phyloP scores from a whole-genome alignment of 2,888 invertebrate species.

The Augiades crinisus region DNA sequence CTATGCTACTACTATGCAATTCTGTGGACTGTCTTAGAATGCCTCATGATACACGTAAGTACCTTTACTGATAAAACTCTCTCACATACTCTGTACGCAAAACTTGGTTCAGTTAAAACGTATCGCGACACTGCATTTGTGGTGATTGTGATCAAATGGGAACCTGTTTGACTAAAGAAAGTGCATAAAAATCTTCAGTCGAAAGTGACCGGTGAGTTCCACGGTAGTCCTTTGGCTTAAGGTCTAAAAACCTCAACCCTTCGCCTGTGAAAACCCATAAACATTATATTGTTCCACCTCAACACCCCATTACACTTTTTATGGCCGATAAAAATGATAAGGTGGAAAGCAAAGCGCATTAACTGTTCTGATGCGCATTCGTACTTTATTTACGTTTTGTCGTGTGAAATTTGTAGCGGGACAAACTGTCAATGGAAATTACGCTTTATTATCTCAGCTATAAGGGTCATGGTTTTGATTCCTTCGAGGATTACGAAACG shows the following conservation, averaged over 20 bases:
- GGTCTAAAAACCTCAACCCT: conserved; percentile 4
- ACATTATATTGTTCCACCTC: conserved; percentile 24
- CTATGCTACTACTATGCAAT: too few relatives aligned
- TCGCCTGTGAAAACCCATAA: conserved; percentile 24
- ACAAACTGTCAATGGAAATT: not conserved
- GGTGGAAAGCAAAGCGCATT: conserved; percentile 37
- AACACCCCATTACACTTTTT: conserved; percentile 34
- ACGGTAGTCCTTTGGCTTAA: conserved; percentile 1
- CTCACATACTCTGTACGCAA: not conserved
- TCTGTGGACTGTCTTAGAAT: not conserved
- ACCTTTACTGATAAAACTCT: too few relatives aligned
- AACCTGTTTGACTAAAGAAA: conserved; percentile 13
- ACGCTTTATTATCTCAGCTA: not conserved
- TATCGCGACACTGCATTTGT: not conserved
- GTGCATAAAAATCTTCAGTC: conserved; percentile 20
- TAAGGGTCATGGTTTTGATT: not conserved
- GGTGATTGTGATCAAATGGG: conserved; percentile 14
- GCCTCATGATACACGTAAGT: not conserved
- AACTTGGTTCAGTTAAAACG: conserved; percentile 2
- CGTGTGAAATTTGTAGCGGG: conserved; percentile 11
- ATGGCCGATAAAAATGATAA: conserved; percentile 43
- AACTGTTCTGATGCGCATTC: conserved; percentile 39
- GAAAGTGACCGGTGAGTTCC: conserved; percentile 1
- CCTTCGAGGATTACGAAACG: not conserved
- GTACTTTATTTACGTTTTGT: conserved; percentile 34